Evolutionary conservation across 2,797 vertebrate species (phyloP).

Genomic region (Helostoma temminkii): DNA sequence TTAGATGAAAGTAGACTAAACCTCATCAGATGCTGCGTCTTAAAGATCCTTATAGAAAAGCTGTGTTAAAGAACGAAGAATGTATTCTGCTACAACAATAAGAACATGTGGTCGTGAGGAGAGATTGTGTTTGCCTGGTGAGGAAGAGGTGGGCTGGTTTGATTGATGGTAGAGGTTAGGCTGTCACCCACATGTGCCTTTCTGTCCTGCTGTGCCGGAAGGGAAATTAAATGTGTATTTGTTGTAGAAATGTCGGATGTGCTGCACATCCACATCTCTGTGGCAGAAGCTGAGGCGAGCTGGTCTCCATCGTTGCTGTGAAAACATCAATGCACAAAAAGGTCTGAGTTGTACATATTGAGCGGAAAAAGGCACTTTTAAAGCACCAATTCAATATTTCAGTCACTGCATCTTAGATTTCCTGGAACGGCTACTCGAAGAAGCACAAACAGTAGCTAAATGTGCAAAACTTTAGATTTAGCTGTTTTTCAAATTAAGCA

Average conservation of each 20-base stretch:
- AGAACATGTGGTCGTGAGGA: constrained; percentile 64
- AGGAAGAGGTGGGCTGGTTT: constrained; percentile 34
- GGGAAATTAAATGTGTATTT: constrained; percentile 5
- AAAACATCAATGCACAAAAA: constrained; percentile 37
- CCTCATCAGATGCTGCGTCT: constrained; percentile 30
- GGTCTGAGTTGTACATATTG: constrained; percentile 46
- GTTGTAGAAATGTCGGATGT: not conserved
- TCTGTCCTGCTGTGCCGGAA: constrained; percentile 65
- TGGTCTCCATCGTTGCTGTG: constrained; percentile 36
- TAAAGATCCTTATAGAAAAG: constrained; percentile 31
- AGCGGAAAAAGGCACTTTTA: constrained; percentile 51
- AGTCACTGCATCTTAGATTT: constrained; percentile 19
- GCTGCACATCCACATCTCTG: constrained; percentile 1
- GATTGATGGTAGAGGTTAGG: constrained; percentile 56
- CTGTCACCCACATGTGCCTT: constrained; percentile 82
- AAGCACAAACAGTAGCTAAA: constrained; percentile 71
- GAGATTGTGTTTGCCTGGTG: constrained; percentile 48
- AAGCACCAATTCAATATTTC: constrained; percentile 63
- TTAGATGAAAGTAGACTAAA: constrained; percentile 24
- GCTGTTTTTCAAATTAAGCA: constrained; percentile 15
- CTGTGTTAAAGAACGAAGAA: constrained; percentile 51
- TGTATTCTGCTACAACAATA: constrained; percentile 55
- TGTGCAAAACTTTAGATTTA: constrained; percentile 22
- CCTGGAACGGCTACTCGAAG: constrained; percentile 48
- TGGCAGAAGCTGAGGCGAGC: constrained; percentile 38